phyloP scores from a whole-genome alignment of 1,140 invertebrate genomes.

The Neuroterus valhalla region DNA sequence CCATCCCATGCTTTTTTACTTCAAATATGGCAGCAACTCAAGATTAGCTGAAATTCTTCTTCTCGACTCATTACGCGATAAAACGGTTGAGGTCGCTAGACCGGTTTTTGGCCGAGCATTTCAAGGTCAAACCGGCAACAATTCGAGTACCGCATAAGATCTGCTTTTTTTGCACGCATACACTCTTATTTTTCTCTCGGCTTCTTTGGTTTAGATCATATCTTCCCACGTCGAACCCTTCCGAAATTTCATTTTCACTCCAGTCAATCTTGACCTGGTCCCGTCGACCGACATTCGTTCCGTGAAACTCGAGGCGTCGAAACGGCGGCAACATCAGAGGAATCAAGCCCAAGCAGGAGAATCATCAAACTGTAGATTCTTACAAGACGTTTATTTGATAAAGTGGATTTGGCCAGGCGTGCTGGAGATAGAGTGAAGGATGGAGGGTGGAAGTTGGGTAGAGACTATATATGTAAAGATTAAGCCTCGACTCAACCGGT shows the following conservation, averaged over 20 bases:
- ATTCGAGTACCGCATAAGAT: no score
- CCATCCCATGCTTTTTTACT: no score
- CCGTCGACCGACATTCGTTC: conserved; percentile 22
- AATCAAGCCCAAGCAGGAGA: conserved; percentile 24
- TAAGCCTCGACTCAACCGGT: conserved; percentile 44
- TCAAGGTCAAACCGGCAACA: no score
- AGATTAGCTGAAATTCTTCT: no score
- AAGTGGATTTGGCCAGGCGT: conserved; percentile 33
- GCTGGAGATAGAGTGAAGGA: conserved; percentile 29
- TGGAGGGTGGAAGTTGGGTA: conserved; percentile 3
- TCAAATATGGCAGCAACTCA: no score
- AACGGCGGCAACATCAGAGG: conserved; percentile 35
- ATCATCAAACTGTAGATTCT: conserved; percentile 28
- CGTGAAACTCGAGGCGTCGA: conserved; percentile 28
- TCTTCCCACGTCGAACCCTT: neutral
- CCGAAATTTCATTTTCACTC: conserved; percentile 2
- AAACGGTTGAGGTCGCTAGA: no score
- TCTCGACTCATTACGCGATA: no score
- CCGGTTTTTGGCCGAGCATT: no score
- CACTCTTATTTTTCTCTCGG: no score
- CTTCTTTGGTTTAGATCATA: no score
- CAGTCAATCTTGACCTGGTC: conserved; percentile 13
- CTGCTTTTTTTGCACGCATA: no score
- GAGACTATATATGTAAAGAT: neutral
- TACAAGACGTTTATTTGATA: neutral